Base-by-base conservation (phyloP, 2,797 vertebrate genomes). In the Malurus leucopterus region DNA sequence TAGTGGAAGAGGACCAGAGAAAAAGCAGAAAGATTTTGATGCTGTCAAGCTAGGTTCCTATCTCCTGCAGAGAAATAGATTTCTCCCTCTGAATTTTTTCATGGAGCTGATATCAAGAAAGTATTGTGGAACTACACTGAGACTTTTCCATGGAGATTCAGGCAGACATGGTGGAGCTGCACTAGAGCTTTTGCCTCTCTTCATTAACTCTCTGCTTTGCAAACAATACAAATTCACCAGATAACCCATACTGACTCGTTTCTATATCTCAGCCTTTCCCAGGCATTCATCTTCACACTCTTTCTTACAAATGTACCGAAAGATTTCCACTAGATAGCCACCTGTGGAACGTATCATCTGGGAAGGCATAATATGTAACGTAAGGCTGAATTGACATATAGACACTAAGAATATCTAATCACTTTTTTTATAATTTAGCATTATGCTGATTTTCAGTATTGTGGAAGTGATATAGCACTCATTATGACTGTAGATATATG, bases 341-440 rank as follows among this genome's bases (percentile, higher is more conserved):
- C 5, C 8, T 29, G 6, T 41, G 13, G 17, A 70, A 83, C 0
- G 0, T 8, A 23, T 49, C 43, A 44, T 10, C 8, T 38, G 20
- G 19, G 15, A 32, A 63, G 15, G 4, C 36, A 41, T 3, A 57
- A 27, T 1, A 2, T 27, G 8, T 40, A 47, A 32, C 9, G 57
- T 16, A 50, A 72, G 15, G 11, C 9, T 74, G 3, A 71, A 11
- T 26, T 54, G 17, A 51, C 4, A 43, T n/a, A 34, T 63, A 47
- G 29, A 32, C 32, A 9, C n/a, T 54, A 43, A 55, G 11, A 72
- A 8, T 4, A 74, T 1, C 8, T 47, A n/a, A 19, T 32, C 40
- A n/a, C 46, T 57, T 78, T 74, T 69, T 65, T 3, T 53, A 41
- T 13, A 7, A 76, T 23, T 61, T 59, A 7, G 9, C 44, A 8